Conservation (phyloP, 2,797 vertebrate genomes). For the Sebastiscus tertius region DNA sequence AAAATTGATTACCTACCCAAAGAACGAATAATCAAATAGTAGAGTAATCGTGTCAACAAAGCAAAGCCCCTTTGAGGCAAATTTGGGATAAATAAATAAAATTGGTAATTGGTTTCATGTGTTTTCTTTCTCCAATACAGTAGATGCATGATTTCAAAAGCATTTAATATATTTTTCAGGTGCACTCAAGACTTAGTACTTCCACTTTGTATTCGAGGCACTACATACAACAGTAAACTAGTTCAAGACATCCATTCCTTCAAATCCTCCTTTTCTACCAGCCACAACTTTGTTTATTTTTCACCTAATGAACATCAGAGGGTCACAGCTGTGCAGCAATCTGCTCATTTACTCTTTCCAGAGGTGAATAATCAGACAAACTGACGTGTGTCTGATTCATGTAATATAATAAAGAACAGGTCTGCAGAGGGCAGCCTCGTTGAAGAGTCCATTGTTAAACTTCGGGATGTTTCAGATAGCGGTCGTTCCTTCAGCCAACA, state of each 20-base stretch:
- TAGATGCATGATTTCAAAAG: not conserved
- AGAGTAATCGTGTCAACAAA: too few species aligned
- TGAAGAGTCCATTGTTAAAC: not conserved
- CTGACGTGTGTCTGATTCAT: not conserved
- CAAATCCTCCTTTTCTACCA: not conserved
- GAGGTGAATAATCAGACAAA: not conserved
- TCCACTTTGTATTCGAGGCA: not conserved
- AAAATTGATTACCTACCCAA: too few species aligned
- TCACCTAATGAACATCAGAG: not conserved
- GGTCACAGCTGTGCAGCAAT: not conserved
- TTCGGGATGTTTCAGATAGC: conserved; percentile 35
- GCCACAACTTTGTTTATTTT: not conserved
- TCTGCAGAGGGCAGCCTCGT: conserved; percentile 20
- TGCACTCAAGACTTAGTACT: not conserved
- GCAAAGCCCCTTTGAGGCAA: too few species aligned
- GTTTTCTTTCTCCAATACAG: too few species aligned
- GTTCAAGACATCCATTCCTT: not conserved
- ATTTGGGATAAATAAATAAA: too few species aligned
- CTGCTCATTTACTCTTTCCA: not conserved
- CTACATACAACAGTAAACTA: not conserved
- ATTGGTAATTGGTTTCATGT: too few species aligned
- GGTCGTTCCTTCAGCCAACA: conserved; percentile 71
- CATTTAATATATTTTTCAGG: not conserved
- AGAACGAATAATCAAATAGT: too few species aligned
- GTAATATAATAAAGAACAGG: too few species aligned